Evolutionary conservation across 1,140 invertebrate species (phyloP).

Genomic region (Drosophila parvula): DNA sequence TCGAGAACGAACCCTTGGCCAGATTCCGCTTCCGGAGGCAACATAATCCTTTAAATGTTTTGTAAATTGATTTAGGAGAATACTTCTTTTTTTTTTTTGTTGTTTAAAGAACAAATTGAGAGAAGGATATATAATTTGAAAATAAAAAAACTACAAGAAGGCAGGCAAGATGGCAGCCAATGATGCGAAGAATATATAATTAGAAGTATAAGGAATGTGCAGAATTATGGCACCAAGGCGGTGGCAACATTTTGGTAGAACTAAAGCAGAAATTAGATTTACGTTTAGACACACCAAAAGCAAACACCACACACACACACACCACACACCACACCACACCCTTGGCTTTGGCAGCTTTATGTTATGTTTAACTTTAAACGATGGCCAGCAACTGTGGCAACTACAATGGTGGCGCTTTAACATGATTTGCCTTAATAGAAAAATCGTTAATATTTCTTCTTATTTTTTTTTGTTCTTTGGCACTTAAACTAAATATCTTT

Average conservation of each 20-base stretch:
- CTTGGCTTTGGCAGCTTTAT: constrained; percentile 68
- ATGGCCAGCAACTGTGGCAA: neutral
- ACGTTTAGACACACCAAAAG: constrained; percentile 47
- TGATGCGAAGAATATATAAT: constrained; percentile 14
- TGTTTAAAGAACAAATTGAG: neutral
- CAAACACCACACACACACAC: constrained; percentile 26
- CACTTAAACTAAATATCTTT: constrained; percentile 5
- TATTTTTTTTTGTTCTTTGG: constrained; percentile 18
- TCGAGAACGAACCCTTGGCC: constrained; percentile 8
- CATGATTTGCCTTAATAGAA: constrained; percentile 76
- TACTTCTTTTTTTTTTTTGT: constrained; percentile 18
- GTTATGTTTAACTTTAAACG: constrained; percentile 60
- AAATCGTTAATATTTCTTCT: constrained; percentile 41
- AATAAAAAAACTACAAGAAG: neutral
- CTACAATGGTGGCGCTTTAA: constrained; percentile 42
- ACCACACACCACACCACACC: constrained; percentile 32
- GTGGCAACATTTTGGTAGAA: constrained; percentile 39
- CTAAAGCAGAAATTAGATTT: constrained; percentile 43
- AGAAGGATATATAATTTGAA: no score
- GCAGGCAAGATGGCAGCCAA: neutral
- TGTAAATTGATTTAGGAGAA: constrained; percentile 42
- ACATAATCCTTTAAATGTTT: constrained; percentile 31
- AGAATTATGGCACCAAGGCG: constrained; percentile 22
- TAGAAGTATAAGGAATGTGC: constrained; percentile 9
- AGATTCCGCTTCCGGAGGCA: constrained; percentile 16